Percentiles rank a stretch among this genome's conserved stretches.
These are phyloP conservation scores for Chrysochloris asiatica DNA, from an alignment of 2,113 vertebrate species.

Conservation along the genomic window DNA sequence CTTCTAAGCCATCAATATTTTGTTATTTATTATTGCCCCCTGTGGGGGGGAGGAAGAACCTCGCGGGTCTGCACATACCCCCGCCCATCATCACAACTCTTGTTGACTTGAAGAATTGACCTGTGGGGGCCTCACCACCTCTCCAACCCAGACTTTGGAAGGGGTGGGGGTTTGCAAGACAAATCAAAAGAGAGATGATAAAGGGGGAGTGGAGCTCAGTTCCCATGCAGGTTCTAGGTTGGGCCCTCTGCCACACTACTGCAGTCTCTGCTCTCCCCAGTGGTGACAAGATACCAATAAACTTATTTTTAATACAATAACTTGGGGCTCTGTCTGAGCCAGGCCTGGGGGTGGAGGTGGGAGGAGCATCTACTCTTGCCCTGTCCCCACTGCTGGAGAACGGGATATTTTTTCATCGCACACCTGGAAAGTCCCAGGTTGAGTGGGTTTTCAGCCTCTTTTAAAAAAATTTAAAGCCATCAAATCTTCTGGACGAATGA, in stretches of 20 bases:
- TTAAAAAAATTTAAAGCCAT: neutral
- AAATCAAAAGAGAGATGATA: constrained; percentile 49
- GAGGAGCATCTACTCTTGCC: no score
- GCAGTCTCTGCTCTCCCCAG: constrained; percentile 37
- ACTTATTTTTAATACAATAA: constrained; percentile 78
- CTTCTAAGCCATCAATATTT: constrained; percentile 74
- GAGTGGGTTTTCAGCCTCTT: neutral
- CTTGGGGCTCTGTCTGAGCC: constrained; percentile 51
- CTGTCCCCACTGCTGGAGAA: no score
- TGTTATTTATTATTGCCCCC: constrained; percentile 61
- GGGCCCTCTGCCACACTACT: constrained; percentile 11
- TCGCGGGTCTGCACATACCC: constrained; percentile 37
- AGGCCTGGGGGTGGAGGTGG: neutral
- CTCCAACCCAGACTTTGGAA: constrained; percentile 21
- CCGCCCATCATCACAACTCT: constrained; percentile 46
- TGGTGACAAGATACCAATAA: constrained; percentile 75
- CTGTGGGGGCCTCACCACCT: neutral
- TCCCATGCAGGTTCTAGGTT: neutral
- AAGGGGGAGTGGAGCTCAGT: constrained; percentile 18
- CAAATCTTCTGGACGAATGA: neutral
- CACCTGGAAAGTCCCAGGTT: neutral
- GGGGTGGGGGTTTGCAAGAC: constrained; percentile 24
- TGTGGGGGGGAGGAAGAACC: constrained; percentile 4
- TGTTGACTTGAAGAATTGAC: constrained; percentile 71
- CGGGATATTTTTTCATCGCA: no score